Evolutionary conservation across 2,797 vertebrate genomes (phyloP).

Genomic region (Erethizon dorsatum): DNA sequence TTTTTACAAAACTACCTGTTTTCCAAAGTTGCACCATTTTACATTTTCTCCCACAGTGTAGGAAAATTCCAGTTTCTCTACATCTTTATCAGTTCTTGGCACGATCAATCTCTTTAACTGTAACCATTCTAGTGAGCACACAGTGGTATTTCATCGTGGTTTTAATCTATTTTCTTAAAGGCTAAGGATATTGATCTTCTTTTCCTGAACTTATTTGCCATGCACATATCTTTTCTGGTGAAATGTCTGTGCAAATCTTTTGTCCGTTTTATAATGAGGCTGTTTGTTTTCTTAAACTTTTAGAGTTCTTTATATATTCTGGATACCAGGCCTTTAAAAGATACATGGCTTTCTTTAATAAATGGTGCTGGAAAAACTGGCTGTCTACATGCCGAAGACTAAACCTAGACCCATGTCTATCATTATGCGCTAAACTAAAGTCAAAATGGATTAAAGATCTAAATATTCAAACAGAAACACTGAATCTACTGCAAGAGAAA

Average conservation of each 20-base stretch:
- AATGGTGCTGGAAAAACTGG: neutral
- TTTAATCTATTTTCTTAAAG: conserved; percentile 34
- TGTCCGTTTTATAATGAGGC: neutral
- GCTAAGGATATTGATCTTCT: neutral
- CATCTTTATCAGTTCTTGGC: neutral
- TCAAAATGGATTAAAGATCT: neutral
- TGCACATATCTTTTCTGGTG: neutral
- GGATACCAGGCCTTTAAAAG: neutral
- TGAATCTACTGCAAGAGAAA: neutral
- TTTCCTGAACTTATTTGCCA: neutral
- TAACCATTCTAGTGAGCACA: neutral
- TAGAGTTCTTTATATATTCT: conserved; percentile 28
- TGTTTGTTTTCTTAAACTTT: conserved; percentile 4
- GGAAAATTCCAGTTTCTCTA: neutral
- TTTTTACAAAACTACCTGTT: neutral
- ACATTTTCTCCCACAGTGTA: neutral
- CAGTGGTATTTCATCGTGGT: neutral
- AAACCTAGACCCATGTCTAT: neutral
- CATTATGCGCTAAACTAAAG: neutral
- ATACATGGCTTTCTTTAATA: neutral
- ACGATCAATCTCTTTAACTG: neutral
- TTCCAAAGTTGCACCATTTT: neutral
- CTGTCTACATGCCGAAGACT: neutral
- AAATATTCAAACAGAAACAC: neutral
- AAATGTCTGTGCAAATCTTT: conserved; percentile 34